A percentile compares a stretch with the other conserved stretches of the same genome.
phyloP scores from a whole-genome alignment of 2,113 vertebrate species.

The Picathartes gymnocephalus region DNA sequence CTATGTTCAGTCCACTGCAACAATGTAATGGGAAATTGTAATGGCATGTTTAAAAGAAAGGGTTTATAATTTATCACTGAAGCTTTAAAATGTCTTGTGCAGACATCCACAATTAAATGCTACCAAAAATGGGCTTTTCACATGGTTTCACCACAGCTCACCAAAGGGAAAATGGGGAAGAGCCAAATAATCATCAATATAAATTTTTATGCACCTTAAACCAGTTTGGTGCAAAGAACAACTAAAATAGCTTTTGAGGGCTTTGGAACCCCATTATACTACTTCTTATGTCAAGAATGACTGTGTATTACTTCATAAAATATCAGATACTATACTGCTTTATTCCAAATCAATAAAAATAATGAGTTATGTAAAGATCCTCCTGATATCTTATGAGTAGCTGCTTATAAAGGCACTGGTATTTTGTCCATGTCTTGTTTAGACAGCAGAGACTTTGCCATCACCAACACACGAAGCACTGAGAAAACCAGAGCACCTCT shows the following conservation, averaged over 20 bases:
- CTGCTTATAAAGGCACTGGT: neutral
- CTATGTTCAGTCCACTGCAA: slow-evolving; percentile 57
- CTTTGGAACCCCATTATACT: neutral
- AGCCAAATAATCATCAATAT: neutral
- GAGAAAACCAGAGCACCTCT: neutral
- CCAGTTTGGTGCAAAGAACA: neutral
- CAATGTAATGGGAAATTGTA: slow-evolving; percentile 56
- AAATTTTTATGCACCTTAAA: neutral
- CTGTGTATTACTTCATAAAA: slow-evolving; percentile 1
- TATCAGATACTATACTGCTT: neutral
- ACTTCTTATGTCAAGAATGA: neutral
- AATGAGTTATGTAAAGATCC: neutral
- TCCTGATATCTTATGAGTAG: neutral
- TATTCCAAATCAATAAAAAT: slow-evolving; percentile 21
- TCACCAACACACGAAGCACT: neutral
- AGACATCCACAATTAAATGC: slow-evolving; percentile 31
- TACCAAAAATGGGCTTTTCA: slow-evolving; percentile 19
- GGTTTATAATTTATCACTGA: slow-evolving; percentile 30
- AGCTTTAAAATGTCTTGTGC: slow-evolving; percentile 25
- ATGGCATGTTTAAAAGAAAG: slow-evolving; percentile 12
- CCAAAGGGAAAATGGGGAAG: neutral
- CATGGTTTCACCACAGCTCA: neutral
- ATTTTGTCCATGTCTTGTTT: neutral
- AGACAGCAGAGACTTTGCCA: neutral
- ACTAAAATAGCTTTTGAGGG: neutral